Evolutionary conservation across 2,113 vertebrate genomes (phyloP), one percentile per base, ranked within the genome.

Genomic region (Pontoporia blainvillei): DNA sequence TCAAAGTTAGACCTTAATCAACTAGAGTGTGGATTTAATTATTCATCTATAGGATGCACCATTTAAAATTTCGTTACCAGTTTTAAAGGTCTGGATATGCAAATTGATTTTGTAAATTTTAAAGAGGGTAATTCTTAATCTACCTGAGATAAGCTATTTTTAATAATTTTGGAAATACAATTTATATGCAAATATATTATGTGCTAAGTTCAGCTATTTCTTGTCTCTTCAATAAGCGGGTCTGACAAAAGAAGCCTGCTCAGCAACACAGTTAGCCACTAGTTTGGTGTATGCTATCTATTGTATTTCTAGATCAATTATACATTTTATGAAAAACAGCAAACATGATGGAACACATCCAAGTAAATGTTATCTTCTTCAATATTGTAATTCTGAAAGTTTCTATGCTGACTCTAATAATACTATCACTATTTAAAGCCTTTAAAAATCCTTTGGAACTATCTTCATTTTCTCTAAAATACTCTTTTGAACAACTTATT

Each of bases 241-340:
- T 14, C 12, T 96, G 86, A 90, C 57, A 81, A 92, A 94, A 96
- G 75, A 49, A 44, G 25, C 64, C 27, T 79, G 79, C 64, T 90
- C 96, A 95, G 91, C 93, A 95, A 87, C 64, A 39, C 39, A 75
- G 44, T 82, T 95, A 82, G 66, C 86, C n/a, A 29, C 64, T 95
- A 57, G 69, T 72, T 95, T 95, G 76, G 76, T 94, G 27, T 84
- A 62, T 86, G 5, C 29, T 92, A 96, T 92, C 69, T 72, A 92
- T 91, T 97, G 92, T 96, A 69, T 72, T 94, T 95, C 89, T 95
- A 91, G 96, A 93, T 94, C 91, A 93, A 94, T 97, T 96, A 88
- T 59, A 66, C 27, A 49, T 91, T 76, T 23, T 61, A 52, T n/a
- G 89, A 89, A 83, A 73, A 41, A 39, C 31, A 90, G 31, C 7